These are phyloP conservation scores for Himalopsyche japonica DNA, from an alignment of 2,888 invertebrate species.

Conservation along the genomic window DNA sequence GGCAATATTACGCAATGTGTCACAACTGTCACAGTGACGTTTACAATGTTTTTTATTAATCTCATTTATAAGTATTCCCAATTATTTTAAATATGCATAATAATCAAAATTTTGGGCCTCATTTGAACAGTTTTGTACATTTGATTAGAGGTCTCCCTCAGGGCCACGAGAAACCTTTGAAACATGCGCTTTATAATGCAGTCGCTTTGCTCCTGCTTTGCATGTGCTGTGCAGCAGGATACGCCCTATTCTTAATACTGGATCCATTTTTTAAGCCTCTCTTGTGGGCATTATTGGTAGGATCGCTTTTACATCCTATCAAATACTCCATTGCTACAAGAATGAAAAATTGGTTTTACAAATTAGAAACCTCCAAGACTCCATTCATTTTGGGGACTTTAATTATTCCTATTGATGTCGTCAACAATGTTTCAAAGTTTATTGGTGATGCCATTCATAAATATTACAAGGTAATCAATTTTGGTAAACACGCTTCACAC, in stretches of 20 bases:
- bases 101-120: slow-evolving; percentile 32
- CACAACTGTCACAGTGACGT: not conserved
- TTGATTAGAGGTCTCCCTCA: slow-evolving; percentile 71
- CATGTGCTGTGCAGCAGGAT: slow-evolving; percentile 69
- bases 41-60: not conserved
- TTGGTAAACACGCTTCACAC: too few relatives aligned
- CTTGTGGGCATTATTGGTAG: slow-evolving; percentile 94
- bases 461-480: slow-evolving; percentile 58
- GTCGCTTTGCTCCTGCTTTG: slow-evolving; percentile 77
- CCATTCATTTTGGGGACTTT: slow-evolving; percentile 65
- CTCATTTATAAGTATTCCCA: not conserved
- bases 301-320: slow-evolving; percentile 96
- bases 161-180: slow-evolving; percentile 85
- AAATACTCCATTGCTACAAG: slow-evolving; percentile 79
- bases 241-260: slow-evolving; percentile 81
- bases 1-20: not conserved
- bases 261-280: slow-evolving; percentile 92
- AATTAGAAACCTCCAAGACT: slow-evolving; percentile 67
- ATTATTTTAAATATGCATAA: slow-evolving; percentile 31
- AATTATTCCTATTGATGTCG: slow-evolving; percentile 73
- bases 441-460: slow-evolving; percentile 72
- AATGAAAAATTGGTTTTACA: slow-evolving; percentile 78
- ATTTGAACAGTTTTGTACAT: slow-evolving; percentile 69
- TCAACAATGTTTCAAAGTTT: slow-evolving; percentile 75
- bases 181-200: slow-evolving; percentile 89